These are phyloP conservation scores for Panurus biarmicus DNA, from an alignment of 2,113 vertebrate species.

Conservation along the genomic window DNA sequence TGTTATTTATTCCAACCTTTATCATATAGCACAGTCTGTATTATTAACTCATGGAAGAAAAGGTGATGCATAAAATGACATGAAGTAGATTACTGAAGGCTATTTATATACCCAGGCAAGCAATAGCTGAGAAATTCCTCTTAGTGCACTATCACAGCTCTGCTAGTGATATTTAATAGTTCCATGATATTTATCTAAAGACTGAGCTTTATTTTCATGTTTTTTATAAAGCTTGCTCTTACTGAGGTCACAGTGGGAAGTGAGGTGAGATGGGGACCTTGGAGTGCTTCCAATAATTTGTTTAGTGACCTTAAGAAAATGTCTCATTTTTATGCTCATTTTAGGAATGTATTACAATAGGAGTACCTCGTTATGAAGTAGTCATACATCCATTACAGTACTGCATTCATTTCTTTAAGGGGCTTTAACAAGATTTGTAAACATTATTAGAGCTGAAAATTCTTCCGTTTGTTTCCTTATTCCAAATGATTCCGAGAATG, in stretches of 20 bases:
- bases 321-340: background rate
- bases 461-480: background rate
- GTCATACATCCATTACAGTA: too few relatives aligned
- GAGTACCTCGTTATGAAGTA: background rate
- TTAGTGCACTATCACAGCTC: background rate
- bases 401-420: fast-evolving
- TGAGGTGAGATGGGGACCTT: background rate
- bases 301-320: background rate
- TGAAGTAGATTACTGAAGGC: background rate
- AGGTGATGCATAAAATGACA: background rate
- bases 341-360: background rate
- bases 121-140: background rate
- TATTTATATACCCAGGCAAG: background rate
- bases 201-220: background rate
- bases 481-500: background rate
- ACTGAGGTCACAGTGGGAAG: background rate
- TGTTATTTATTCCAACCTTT: background rate
- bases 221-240: background rate
- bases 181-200: background rate
- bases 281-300: background rate
- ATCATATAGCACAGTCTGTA: background rate
- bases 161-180: too few relatives aligned
- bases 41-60: background rate
- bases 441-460: background rate
- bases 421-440: background rate